Conservation (phyloP, 2,113 vertebrate species). For the Bolborhynchus lineola region DNA sequence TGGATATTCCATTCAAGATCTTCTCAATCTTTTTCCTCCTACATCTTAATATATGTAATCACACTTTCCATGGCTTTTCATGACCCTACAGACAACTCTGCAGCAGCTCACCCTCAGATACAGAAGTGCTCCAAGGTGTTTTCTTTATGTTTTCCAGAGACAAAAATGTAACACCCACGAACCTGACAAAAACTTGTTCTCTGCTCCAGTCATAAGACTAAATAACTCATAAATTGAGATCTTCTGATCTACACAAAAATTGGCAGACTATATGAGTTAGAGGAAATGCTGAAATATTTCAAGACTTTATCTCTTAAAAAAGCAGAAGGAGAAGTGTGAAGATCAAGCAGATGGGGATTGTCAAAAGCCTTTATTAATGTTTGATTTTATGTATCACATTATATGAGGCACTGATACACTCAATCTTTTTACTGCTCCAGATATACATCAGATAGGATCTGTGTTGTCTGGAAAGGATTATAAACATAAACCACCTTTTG, state of each 20-base stretch:
- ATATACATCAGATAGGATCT: constrained; percentile 26
- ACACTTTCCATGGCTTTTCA: not conserved
- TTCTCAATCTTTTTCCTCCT: constrained; percentile 17
- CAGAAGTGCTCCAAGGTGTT: not conserved
- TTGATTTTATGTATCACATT: constrained; percentile 50
- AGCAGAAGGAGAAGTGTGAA: constrained; percentile 34
- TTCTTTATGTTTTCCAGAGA: not conserved
- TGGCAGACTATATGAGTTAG: not conserved
- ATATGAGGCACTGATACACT: not conserved
- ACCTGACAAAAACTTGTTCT: not conserved
- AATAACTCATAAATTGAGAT: constrained; percentile 2
- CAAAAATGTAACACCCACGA: not conserved
- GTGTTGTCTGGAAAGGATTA: constrained; percentile 9
- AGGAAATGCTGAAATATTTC: constrained; percentile 32
- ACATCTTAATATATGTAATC: not conserved
- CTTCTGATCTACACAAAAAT: not conserved
- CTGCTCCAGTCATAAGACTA: not conserved
- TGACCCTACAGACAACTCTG: not conserved
- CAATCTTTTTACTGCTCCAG: constrained; percentile 26
- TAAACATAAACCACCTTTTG: constrained; percentile 34
- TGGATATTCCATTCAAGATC: constrained; percentile 5
- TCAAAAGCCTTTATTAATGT: constrained; percentile 62
- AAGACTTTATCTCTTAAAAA: constrained; percentile 36
- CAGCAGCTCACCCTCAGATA: not conserved
- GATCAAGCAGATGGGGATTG: constrained; percentile 59